These are phyloP conservation scores for Mionectes macconnelli DNA, from an alignment of 2,113 vertebrate species.

Conservation along the genomic window DNA sequence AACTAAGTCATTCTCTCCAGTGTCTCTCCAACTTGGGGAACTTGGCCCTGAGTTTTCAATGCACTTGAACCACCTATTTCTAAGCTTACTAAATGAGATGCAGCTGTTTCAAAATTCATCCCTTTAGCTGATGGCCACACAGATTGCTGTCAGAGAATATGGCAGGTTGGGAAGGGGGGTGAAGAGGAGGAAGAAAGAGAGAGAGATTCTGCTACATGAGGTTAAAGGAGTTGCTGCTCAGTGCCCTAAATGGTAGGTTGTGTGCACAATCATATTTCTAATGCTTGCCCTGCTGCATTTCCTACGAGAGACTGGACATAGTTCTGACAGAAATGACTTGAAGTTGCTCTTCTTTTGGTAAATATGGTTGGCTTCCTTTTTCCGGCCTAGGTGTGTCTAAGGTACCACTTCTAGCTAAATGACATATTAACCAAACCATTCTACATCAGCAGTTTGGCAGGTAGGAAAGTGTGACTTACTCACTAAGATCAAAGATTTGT, in stretches of 20 bases:
- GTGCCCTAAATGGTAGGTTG: not conserved
- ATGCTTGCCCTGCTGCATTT: not conserved
- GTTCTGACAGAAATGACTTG: not conserved
- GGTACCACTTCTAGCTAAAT: not conserved
- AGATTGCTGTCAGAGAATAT: not conserved
- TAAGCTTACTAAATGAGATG: not conserved
- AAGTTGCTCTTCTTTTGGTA: not conserved
- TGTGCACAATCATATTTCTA: not conserved
- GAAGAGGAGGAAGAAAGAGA: not conserved
- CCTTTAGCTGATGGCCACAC: not conserved
- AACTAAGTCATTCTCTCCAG: not conserved
- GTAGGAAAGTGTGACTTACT: not conserved
- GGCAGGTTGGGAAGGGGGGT: not conserved
- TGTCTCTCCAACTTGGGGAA: accelerated
- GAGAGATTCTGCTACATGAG: not conserved
- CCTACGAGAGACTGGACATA: not conserved
- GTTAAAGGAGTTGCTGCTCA: not conserved
- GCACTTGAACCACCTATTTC: not conserved
- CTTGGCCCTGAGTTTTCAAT: not conserved
- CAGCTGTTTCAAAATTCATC: not conserved
- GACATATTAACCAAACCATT: not conserved
- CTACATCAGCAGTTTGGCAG: not conserved
- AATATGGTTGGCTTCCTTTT: not conserved
- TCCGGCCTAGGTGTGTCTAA: not conserved
- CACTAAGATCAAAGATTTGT: not conserved